Conservation (phyloP, 2,888 invertebrate species). For the Hirtodrosophila confusa region DNA sequence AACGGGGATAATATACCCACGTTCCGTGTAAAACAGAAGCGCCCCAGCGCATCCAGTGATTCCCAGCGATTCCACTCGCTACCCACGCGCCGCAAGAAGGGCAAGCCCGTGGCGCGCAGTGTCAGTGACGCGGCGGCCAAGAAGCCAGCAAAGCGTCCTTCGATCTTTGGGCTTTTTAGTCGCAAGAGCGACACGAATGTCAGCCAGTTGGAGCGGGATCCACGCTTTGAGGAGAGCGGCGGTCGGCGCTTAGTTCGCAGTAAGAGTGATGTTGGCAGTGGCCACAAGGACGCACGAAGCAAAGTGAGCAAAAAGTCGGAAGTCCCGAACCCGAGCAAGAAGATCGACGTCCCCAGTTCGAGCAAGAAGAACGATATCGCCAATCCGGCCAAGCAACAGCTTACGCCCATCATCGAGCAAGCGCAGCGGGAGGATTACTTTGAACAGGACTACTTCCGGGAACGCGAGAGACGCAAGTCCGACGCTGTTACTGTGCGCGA, state of each 20-base stretch:
- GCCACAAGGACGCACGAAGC: conserved; percentile 57
- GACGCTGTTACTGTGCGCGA: conserved; percentile 82
- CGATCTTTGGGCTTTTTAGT: conserved; percentile 88
- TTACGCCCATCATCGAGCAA: conserved; percentile 92
- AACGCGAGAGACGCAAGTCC: conserved; percentile 82
- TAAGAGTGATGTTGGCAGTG: conserved; percentile 87
- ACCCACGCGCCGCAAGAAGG: conserved; percentile 87
- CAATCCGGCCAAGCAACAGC: conserved; percentile 85
- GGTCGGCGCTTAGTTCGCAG: conserved; percentile 86
- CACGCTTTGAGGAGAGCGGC: conserved; percentile 85
- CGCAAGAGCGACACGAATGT: conserved; percentile 86
- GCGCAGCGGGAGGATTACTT: conserved; percentile 89
- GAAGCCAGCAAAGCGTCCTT: conserved; percentile 85
- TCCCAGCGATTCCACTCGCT: conserved; percentile 88
- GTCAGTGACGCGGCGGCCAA: conserved; percentile 86
- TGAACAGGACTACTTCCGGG: conserved; percentile 83
- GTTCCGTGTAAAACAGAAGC: conserved; percentile 77
- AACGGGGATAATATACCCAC: conserved; percentile 82
- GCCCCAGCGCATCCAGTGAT: conserved; percentile 43
- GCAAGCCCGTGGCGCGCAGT: conserved; percentile 85
- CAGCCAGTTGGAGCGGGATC: conserved; percentile 81
- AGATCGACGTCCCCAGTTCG: conserved; percentile 78
- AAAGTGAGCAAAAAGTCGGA: conserved; percentile 61
- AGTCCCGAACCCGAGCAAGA: conserved; percentile 75
- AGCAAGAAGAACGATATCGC: conserved; percentile 79